Evolutionary conservation across 2,113 vertebrate genomes (phyloP).

Genomic region (Otolemur garnettii): DNA sequence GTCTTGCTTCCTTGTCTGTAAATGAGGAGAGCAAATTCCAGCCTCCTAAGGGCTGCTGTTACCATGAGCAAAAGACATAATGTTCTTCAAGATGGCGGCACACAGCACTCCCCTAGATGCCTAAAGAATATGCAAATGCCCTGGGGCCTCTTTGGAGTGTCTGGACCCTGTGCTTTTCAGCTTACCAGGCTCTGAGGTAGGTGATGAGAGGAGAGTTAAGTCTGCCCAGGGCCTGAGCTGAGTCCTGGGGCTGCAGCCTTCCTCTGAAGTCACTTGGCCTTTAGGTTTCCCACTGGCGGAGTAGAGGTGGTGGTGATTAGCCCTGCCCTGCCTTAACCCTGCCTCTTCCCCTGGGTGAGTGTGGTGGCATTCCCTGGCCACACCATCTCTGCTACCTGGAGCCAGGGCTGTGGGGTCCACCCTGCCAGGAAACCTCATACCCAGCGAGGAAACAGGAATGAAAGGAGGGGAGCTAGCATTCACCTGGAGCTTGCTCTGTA

Average conservation of each 20-base stretch:
- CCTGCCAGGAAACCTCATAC: neutral
- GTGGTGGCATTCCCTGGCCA: neutral
- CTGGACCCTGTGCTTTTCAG: neutral
- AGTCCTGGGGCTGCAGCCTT: neutral
- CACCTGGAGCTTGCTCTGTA: rapidly evolving
- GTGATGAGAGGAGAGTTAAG: neutral
- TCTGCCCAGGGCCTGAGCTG: neutral
- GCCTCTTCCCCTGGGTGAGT: neutral
- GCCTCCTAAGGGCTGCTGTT: neutral
- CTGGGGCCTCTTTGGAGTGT: neutral
- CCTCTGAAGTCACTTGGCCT: neutral
- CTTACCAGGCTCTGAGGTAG: neutral
- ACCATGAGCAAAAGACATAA: rapidly evolving
- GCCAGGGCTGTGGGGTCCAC: too few species aligned
- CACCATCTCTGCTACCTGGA: neutral
- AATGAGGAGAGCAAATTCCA: neutral
- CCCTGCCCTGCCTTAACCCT: neutral
- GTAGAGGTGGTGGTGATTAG: neutral
- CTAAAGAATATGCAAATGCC: neutral
- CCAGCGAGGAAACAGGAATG: neutral
- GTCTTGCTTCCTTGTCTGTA: neutral
- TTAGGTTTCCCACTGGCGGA: neutral
- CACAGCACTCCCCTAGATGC: neutral
- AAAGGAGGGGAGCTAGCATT: neutral
- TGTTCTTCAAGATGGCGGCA: neutral